Percentiles rank a stretch among this genome's conserved stretches.
phyloP scores from a whole-genome alignment of 2,797 vertebrate genomes.

The Passerculus sandwichensis region DNA sequence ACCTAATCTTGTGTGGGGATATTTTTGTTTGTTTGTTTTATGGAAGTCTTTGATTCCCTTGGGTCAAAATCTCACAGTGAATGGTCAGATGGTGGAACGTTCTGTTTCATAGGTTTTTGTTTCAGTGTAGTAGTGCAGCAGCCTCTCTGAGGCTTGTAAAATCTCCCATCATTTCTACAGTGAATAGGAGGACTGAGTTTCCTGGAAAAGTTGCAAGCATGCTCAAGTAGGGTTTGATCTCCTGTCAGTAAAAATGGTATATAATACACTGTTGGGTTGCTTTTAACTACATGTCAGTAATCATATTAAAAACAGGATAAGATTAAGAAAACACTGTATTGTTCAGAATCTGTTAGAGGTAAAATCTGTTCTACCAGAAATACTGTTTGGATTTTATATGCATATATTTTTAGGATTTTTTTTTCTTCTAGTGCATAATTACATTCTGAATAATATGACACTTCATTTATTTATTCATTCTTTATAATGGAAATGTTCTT shows the following conservation, averaged over 20 bases:
- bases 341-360: neutral
- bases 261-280: neutral
- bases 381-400: neutral
- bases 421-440: neutral
- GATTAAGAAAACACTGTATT: neutral
- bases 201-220: neutral
- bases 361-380: neutral
- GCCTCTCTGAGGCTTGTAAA: neutral
- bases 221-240: neutral
- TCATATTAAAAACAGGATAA: neutral
- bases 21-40: neutral
- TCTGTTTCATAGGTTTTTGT: neutral
- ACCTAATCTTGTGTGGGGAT: neutral
- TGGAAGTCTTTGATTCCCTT: neutral
- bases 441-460: neutral
- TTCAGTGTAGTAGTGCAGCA: neutral
- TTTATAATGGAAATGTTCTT: neutral
- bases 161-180: neutral
- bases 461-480: neutral
- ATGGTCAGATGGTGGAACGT: neutral
- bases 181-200: neutral
- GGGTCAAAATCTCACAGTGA: neutral
- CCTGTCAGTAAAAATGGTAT: neutral
- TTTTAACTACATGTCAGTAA: neutral
- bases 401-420: neutral